Evolutionary conservation across 1,140 invertebrate species (phyloP), one percentile per base, ranked within the genome.

Genomic region (Triops longicaudatus): DNA sequence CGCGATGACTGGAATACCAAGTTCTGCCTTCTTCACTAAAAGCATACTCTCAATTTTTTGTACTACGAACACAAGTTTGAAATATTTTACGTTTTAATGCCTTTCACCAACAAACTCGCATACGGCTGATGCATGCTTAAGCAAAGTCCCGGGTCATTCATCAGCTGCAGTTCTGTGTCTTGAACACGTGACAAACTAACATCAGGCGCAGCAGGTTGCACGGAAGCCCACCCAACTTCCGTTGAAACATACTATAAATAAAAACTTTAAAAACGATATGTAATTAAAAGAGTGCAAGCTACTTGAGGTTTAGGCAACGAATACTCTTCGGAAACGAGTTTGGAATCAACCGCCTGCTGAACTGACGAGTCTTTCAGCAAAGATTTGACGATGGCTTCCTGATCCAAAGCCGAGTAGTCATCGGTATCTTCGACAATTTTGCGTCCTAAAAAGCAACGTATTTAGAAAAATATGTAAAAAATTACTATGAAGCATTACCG

Each of bases 101-200:
- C 96, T 27, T 89, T 87, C 4, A 97, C 89, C 0, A 99, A 85
- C 26, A 98, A 85, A 1, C 94, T 95, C 10, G 97, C 97, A 89
- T 93, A 98, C 0, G 97, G 97, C 82, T 99, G 97, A 85, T 97
- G 95, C 90, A 98, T 91, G 81, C 93, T 96, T 7, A 99, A 84
- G 85, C 96, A 98, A 79, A 90, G 85, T 1, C 95, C 96, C 80
- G 91, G 86, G 86, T 98, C 97, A 63, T 88, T 88, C 89, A 97
- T 95, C 86, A 95, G 92, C 80, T 93, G 88, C 74, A 95, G 86
- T 81, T 94, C 90, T 77, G 88, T 88, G 83, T 98, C 95, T 84
- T 97, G 95, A 42, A 97, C 87, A 37, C 89, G 77, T 14, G 77
- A 77, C 41, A 14, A 22, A 17, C 27, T 26, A 9, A 26, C 12